phyloP scores from a whole-genome alignment of 2,797 vertebrate genomes.

The Triplophysa bombifrons region DNA sequence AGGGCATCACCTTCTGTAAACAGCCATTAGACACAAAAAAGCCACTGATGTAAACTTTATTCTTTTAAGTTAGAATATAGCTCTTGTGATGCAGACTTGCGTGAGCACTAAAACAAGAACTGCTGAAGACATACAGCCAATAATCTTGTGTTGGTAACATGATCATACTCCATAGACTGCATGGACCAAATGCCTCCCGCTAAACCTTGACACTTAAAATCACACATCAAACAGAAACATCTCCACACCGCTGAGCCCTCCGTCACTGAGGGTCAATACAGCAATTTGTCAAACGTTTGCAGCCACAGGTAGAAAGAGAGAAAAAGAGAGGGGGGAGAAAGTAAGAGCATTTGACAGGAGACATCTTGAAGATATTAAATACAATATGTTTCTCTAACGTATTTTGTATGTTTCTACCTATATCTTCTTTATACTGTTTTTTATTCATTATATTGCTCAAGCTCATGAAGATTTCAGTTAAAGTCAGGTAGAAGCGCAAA shows the following conservation, averaged over 20 bases:
- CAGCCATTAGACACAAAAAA: not conserved
- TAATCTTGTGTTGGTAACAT: not conserved
- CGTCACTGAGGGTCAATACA: not conserved
- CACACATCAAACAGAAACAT: not conserved
- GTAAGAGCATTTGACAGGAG: not conserved
- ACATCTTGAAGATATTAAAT: not conserved
- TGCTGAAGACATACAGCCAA: not conserved
- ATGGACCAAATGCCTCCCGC: not conserved
- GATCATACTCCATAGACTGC: not conserved
- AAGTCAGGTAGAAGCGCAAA: too few species aligned
- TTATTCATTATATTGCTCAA: too few species aligned
- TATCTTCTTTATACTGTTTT: not conserved
- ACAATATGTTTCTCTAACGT: not conserved
- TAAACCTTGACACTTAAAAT: not conserved
- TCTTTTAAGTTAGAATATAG: not conserved
- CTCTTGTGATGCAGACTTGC: not conserved
- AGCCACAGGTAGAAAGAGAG: not conserved
- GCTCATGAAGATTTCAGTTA: too few species aligned
- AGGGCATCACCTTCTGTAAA: constrained; percentile 5
- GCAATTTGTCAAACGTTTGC: not conserved
- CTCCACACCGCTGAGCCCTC: not conserved
- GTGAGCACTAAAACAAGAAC: not conserved
- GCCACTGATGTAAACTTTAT: not conserved
- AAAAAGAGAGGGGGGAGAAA: not conserved
- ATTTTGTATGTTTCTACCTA: not conserved